phyloP scores from a whole-genome alignment of 1,140 invertebrate species.

The Popillia japonica region DNA sequence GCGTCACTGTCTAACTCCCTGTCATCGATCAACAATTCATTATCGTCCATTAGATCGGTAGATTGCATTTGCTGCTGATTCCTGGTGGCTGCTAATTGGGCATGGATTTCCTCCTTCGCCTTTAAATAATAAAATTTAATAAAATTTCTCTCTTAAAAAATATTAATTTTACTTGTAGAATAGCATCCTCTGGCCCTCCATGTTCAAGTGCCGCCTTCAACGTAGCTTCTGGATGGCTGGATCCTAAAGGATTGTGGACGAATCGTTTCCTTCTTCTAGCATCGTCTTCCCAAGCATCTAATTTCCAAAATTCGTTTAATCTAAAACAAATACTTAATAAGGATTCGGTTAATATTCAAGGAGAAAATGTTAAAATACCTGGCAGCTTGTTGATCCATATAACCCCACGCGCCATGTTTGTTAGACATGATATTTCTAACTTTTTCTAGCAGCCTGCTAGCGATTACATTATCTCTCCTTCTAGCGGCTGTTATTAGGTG shows the following conservation, averaged over 20 bases:
- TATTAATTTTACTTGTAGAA: slow-evolving; percentile 70
- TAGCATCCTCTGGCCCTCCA: slow-evolving; percentile 91
- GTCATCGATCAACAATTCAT: slow-evolving; percentile 89
- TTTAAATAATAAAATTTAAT: slow-evolving; percentile 55
- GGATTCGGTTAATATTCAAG: not conserved
- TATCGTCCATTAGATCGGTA: slow-evolving; percentile 88
- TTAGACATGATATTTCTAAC: slow-evolving; percentile 93
- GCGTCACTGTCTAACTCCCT: slow-evolving; percentile 92
- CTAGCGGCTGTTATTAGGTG: slow-evolving; percentile 95
- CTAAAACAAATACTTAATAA: slow-evolving; percentile 53
- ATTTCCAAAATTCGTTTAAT: slow-evolving; percentile 86
- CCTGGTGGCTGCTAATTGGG: slow-evolving; percentile 79
- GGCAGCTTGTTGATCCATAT: slow-evolving; percentile 71
- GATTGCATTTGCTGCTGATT: slow-evolving; percentile 77
- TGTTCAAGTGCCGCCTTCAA: slow-evolving; percentile 88
- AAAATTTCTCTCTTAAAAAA: not conserved
- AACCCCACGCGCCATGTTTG: slow-evolving; percentile 92
- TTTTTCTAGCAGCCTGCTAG: slow-evolving; percentile 90
- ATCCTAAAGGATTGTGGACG: slow-evolving; percentile 93
- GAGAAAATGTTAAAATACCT: slow-evolving; percentile 60
- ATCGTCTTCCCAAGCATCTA: slow-evolving; percentile 99
- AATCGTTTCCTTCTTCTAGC: slow-evolving; percentile 92
- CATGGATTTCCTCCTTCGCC: slow-evolving; percentile 92
- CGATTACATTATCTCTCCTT: slow-evolving; percentile 91
- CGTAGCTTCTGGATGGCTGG: slow-evolving; percentile 91